Evolutionary conservation across 2,888 invertebrate genomes (phyloP).

Genomic region (Nudaria mundana): DNA sequence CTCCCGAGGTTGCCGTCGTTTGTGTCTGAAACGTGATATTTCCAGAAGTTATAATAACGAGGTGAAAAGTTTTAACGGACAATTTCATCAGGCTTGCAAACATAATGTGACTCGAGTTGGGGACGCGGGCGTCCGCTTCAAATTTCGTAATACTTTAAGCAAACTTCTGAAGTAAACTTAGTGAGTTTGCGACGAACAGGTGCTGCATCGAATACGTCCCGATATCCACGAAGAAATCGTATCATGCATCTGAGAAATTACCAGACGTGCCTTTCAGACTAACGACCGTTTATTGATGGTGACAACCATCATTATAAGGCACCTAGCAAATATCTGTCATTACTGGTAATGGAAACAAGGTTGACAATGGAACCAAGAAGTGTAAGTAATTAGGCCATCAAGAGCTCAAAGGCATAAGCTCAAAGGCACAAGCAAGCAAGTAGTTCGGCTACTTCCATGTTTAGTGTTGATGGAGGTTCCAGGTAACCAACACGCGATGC

Average conservation of each 20-base stretch:
- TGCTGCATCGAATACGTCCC: constrained; percentile 65
- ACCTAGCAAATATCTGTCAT: too few relatives aligned
- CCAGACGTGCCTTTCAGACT: constrained; percentile 28
- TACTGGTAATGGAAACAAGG: too few relatives aligned
- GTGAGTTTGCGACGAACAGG: constrained; percentile 59
- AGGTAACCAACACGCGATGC: too few relatives aligned
- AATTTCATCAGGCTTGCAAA: constrained; percentile 65
- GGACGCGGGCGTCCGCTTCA: constrained; percentile 53
- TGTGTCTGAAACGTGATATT: constrained; percentile 45
- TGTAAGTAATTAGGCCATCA: too few relatives aligned
- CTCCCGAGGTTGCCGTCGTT: constrained; percentile 40
- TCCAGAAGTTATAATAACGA: constrained; percentile 45
- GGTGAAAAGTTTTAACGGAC: constrained; percentile 52
- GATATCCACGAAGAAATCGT: constrained; percentile 54
- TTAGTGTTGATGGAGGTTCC: too few relatives aligned
- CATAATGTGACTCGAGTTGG: constrained; percentile 59
- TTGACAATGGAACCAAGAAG: too few relatives aligned
- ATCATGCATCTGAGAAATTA: constrained; percentile 45
- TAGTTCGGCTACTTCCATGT: too few relatives aligned
- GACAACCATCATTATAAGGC: too few relatives aligned
- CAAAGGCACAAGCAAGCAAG: too few relatives aligned
- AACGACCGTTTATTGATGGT: too few relatives aligned
- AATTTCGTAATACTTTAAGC: constrained; percentile 74
- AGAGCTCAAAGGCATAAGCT: too few relatives aligned
- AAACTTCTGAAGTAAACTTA: constrained; percentile 67